Conservation (phyloP, 2,113 vertebrate genomes). For the Ciconia stormi region DNA sequence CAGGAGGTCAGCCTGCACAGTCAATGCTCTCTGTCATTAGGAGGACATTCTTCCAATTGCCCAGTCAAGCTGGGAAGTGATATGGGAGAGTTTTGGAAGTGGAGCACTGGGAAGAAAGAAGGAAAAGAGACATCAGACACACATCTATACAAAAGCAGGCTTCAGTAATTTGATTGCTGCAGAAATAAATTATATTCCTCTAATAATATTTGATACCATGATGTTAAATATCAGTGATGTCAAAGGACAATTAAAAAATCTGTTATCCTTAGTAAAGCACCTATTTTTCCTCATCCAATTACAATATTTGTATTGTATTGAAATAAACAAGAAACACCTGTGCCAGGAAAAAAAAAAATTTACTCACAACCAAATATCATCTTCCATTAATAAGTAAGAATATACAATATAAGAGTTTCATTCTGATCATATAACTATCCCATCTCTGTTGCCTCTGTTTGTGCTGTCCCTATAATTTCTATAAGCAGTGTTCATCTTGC, state of each 20-base stretch:
- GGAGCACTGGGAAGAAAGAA: not conserved
- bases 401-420: not conserved
- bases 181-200: not conserved
- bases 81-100: not conserved
- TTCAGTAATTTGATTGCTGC: not conserved
- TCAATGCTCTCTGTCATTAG: not conserved
- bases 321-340: not conserved
- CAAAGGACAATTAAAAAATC: not conserved
- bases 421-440: not conserved
- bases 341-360: not conserved
- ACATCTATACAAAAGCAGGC: not conserved
- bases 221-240: not conserved
- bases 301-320: not conserved
- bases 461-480: not conserved
- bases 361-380: not conserved
- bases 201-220: not conserved
- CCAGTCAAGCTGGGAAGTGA: not conserved
- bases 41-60: not conserved
- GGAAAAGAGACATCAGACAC: not conserved
- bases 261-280: not conserved
- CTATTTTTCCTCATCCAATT: not conserved
- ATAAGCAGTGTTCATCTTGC: not conserved
- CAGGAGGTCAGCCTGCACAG: not conserved
- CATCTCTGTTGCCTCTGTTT: not conserved
- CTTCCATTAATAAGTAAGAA: not conserved